Percentiles rank a stretch among this genome's conserved stretches.
These are phyloP conservation scores for Falco novaeseelandiae DNA, from an alignment of 2,797 vertebrate genomes.

Conservation along the genomic window DNA sequence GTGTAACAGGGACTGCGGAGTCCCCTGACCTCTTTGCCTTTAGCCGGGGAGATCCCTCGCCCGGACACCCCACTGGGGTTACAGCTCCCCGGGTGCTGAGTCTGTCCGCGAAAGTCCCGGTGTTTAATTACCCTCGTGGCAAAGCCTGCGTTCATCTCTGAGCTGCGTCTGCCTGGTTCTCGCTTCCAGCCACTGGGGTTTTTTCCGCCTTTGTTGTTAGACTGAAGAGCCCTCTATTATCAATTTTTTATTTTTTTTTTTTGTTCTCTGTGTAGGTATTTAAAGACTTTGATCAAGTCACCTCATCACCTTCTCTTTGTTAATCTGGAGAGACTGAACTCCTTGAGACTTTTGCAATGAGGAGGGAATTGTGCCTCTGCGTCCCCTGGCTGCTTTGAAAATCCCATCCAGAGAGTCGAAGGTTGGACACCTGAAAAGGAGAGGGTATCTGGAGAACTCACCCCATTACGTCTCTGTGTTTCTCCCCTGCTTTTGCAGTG, in stretches of 20 bases:
- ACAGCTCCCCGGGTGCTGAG: fast-evolving
- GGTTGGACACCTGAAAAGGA: constrained; percentile 55
- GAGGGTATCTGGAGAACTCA: constrained; percentile 17
- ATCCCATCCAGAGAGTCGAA: constrained; percentile 3
- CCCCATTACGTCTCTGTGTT: not conserved
- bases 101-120: not conserved
- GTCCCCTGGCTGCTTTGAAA: constrained; percentile 50
- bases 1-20: fast-evolving
- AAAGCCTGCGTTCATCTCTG: not conserved
- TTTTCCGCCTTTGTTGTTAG: constrained; percentile 53
- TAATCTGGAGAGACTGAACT: constrained; percentile 59
- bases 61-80: fast-evolving
- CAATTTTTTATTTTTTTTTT: not conserved
- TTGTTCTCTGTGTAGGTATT: constrained; percentile 58
- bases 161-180: not conserved
- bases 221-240: constrained; percentile 51
- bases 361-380: constrained; percentile 40
- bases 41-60: fast-evolving
- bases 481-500: not conserved
- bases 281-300: constrained; percentile 66
- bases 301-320: constrained; percentile 66
- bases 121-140: not conserved
- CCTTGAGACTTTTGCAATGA: constrained; percentile 52
- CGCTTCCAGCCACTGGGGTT: not conserved
- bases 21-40: not conserved